Percentiles rank a stretch among this genome's conserved stretches.
Conservation (phyloP, 2,797 vertebrate genomes). For the Graptemys geographica region DNA sequence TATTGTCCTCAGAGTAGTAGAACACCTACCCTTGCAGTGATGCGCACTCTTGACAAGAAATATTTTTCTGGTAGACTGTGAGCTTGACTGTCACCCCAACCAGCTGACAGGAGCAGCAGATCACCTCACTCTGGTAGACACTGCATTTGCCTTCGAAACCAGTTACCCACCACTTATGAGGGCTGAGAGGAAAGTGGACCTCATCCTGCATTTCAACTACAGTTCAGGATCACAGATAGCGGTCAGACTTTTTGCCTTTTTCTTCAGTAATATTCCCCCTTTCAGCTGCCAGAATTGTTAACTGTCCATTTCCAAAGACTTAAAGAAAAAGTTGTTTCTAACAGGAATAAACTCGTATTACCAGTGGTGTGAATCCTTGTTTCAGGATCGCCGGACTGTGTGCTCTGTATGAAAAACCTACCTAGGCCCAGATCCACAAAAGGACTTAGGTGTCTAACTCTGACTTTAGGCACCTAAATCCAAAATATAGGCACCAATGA, state of each 20-base stretch:
- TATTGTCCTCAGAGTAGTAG: neutral
- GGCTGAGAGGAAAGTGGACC: slow-evolving; percentile 82
- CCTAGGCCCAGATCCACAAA: neutral
- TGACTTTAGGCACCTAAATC: neutral
- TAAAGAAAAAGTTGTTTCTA: neutral
- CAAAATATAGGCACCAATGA: neutral
- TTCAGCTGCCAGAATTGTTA: neutral
- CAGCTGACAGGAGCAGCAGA: slow-evolving; percentile 81
- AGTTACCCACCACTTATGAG: slow-evolving; percentile 86
- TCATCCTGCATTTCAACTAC: slow-evolving; percentile 87
- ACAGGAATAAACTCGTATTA: neutral
- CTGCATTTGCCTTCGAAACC: slow-evolving; percentile 86
- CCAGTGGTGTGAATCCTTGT: neutral
- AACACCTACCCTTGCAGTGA: neutral
- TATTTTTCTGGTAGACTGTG: slow-evolving; percentile 80
- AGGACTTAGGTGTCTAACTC: neutral
- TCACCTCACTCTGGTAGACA: slow-evolving; percentile 84
- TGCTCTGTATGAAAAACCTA: neutral
- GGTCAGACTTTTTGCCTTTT: slow-evolving; percentile 51
- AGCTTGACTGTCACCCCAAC: slow-evolving; percentile 88
- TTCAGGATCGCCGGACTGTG: neutral
- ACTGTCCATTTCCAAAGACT: neutral
- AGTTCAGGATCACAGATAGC: slow-evolving; percentile 80
- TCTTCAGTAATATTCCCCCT: neutral
- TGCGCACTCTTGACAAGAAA: neutral